Evolutionary conservation across 2,797 vertebrate species (phyloP), one percentile per base, ranked within the genome.

Genomic region (Protosalanx chinensis): DNA sequence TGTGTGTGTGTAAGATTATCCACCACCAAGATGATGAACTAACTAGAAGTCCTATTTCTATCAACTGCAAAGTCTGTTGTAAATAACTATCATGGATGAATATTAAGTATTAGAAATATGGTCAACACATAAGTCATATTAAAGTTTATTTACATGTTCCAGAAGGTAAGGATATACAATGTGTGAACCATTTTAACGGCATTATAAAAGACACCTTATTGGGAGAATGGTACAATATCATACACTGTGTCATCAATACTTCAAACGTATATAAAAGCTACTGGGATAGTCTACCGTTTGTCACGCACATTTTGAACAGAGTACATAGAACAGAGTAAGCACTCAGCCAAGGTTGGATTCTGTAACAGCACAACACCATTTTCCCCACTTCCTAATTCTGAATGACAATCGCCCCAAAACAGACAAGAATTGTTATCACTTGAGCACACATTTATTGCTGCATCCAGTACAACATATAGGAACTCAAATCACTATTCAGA

Each of bases 151-250:
- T 69, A 41, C 67, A 69, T 15, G 49, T 30, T 67, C 53, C 41
- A 2, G 30, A 64, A 12, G 29, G 62, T 49, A 68, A 53, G 27
- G 35, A 64, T 35, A 64, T n/a, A 16, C 62, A n/a, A 67, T 67
- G 65, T 30, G 53, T 67, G 41, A 67, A 67, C 7, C 49, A 46
- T 20, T 67, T 27, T 53, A 20, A n/a, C 12, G 23, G 41, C 30
- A 53, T 27, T 30, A 67, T 18, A 64, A 16, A 37, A 18, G 20
- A 46, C 41, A 46, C 41, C 41, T 41, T 33, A 53, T 27, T n/a
- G 6, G 46, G 49, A 15, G 49, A 67, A 81, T 72, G 85, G 79
- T 87, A 90, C 84, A 90, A 86, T 88, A 67, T 67, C 15, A 27
- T 29, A 27, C 49, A 67, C 23, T 29, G 29, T 51, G 15, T 29